phyloP scores from a whole-genome alignment of 2,888 invertebrate genomes.

The Drosophila quasianomalipes region DNA sequence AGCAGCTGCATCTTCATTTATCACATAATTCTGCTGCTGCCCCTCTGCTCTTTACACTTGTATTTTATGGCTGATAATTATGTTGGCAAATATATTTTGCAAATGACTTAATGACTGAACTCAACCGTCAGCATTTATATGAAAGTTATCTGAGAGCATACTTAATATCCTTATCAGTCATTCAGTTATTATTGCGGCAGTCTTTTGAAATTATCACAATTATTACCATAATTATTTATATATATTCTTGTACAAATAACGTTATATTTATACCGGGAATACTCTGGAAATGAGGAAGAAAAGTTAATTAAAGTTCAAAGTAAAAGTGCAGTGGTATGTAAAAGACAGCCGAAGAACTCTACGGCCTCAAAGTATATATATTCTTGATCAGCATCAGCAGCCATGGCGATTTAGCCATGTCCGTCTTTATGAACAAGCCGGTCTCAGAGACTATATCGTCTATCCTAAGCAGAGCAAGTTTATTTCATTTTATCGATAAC shows the following conservation, averaged over 20 bases:
- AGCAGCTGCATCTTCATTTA: conserved; percentile 82
- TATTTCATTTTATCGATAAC: too few relatives aligned
- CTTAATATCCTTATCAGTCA: neutral
- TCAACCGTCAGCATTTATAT: conserved; percentile 18
- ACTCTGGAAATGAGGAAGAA: neutral
- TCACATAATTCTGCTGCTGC: conserved; percentile 48
- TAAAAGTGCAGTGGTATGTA: too few relatives aligned
- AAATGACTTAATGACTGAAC: conserved; percentile 57
- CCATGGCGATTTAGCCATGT: neutral
- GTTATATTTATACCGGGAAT: neutral
- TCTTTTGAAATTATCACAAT: neutral
- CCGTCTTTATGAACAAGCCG: neutral
- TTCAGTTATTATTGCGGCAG: neutral
- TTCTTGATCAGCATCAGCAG: neutral
- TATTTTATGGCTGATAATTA: conserved; percentile 42
- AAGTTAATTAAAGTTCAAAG: neutral
- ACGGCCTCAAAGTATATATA: neutral
- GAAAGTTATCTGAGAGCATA: neutral
- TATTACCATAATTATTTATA: neutral
- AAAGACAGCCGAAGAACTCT: accelerated
- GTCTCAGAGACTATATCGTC: neutral
- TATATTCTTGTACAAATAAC: neutral
- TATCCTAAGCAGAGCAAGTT: neutral
- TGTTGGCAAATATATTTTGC: conserved; percentile 53
- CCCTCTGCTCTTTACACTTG: conserved; percentile 39